phyloP scores from a whole-genome alignment of 2,113 vertebrate genomes.

The Ginglymostoma cirratum region DNA sequence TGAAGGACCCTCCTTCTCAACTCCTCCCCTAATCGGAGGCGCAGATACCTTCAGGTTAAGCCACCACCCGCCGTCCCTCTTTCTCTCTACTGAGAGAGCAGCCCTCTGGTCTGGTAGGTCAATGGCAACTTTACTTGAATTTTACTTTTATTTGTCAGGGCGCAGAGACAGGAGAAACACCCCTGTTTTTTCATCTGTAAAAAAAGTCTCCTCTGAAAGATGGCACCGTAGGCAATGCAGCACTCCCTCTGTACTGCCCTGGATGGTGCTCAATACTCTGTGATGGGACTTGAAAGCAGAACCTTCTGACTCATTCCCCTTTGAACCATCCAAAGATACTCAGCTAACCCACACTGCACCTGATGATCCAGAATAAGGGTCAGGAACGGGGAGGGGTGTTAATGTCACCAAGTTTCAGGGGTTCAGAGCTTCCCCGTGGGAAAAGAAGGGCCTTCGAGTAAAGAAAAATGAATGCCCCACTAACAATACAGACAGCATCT shows the following conservation, averaged over 20 bases:
- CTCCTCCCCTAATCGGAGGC: too few relatives aligned
- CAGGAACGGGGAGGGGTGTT: background rate
- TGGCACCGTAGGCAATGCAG: background rate
- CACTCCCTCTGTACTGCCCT: background rate
- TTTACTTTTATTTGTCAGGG: background rate
- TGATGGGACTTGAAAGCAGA: background rate
- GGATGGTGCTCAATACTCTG: background rate
- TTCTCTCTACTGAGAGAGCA: too few relatives aligned
- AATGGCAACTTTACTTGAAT: too few relatives aligned
- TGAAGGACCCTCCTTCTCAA: too few relatives aligned
- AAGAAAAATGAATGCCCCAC: background rate
- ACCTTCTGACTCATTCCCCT: background rate
- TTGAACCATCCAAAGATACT: too few relatives aligned
- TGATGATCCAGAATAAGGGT: too few relatives aligned
- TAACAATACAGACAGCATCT: background rate
- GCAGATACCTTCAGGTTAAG: too few relatives aligned
- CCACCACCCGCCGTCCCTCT: too few relatives aligned
- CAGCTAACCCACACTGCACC: background rate
- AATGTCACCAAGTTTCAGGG: background rate
- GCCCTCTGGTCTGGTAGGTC: too few relatives aligned
- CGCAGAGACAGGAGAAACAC: background rate
- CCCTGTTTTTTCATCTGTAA: background rate
- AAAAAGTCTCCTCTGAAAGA: background rate
- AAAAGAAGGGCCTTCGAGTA: too few relatives aligned
- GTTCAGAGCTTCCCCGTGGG: background rate